These are phyloP conservation scores for Trogon melanurus DNA, from an alignment of 2,113 vertebrate genomes.

Conservation along the genomic window DNA sequence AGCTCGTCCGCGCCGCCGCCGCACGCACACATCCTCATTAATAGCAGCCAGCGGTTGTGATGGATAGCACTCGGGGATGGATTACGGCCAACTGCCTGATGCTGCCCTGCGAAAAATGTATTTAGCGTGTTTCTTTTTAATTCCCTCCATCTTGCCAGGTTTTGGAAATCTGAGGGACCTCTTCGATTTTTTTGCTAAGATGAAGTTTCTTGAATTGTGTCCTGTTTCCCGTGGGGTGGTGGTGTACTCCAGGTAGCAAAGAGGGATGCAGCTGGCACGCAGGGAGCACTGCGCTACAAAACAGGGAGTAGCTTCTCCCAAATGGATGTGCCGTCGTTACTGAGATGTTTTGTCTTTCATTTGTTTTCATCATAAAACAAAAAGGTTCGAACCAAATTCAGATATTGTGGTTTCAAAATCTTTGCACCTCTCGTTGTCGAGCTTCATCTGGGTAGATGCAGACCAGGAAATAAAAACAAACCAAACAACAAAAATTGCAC, in stretches of 20 bases:
- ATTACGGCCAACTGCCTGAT: neutral
- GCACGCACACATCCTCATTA: neutral
- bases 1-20: neutral
- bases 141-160: neutral
- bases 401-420: neutral
- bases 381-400: neutral
- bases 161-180: neutral
- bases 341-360: neutral
- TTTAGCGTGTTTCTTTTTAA: neutral
- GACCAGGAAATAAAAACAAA: neutral
- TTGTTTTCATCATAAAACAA: fast-evolving
- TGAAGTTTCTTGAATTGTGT: neutral
- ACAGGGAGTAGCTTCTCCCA: neutral
- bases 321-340: neutral
- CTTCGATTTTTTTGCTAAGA: fast-evolving
- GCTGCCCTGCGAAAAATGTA: neutral
- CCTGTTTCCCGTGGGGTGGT: neutral
- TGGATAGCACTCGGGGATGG: neutral
- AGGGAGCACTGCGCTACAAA: neutral
- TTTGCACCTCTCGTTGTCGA: neutral
- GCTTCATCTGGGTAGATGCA: neutral
- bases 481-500: neutral
- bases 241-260: neutral
- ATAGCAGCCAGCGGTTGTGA: neutral
- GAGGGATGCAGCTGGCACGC: neutral